Evolutionary conservation across 2,797 vertebrate genomes (phyloP).

Genomic region (Arctocebus calabarensis): DNA sequence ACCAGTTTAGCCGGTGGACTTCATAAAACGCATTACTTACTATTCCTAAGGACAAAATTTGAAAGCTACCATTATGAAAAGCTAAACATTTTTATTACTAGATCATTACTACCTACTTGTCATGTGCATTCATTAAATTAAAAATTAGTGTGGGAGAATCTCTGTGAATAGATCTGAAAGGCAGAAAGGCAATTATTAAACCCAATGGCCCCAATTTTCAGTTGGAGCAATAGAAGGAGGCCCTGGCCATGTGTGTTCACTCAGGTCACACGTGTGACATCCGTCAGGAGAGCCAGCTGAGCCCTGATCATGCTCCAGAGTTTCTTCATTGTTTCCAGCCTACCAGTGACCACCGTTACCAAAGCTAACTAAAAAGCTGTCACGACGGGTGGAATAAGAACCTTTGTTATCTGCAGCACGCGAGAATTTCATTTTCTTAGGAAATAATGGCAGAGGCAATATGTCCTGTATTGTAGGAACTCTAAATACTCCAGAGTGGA

Average conservation of each 20-base stretch:
- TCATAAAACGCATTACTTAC: neutral
- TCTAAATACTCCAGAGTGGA: neutral
- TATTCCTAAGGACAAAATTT: neutral
- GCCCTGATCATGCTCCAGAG: neutral
- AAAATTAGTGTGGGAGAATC: neutral
- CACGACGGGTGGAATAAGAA: neutral
- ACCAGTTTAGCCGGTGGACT: neutral
- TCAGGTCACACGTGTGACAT: neutral
- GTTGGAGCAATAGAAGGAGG: neutral
- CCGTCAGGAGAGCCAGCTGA: too few species aligned
- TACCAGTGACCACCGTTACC: neutral
- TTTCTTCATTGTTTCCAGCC: neutral
- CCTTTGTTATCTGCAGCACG: fast-evolving
- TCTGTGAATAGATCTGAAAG: neutral
- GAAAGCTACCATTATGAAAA: neutral
- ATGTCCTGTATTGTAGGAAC: neutral
- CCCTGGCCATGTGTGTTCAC: too few species aligned
- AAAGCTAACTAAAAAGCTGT: neutral
- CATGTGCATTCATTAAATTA: neutral
- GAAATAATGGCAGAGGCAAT: neutral
- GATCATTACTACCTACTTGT: neutral
- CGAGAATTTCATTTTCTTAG: neutral
- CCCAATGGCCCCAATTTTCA: neutral
- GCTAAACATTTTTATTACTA: neutral
- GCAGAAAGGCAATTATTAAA: neutral